Conservation (phyloP, 2,797 vertebrate species). For the Dicrostonyx torquatus region DNA sequence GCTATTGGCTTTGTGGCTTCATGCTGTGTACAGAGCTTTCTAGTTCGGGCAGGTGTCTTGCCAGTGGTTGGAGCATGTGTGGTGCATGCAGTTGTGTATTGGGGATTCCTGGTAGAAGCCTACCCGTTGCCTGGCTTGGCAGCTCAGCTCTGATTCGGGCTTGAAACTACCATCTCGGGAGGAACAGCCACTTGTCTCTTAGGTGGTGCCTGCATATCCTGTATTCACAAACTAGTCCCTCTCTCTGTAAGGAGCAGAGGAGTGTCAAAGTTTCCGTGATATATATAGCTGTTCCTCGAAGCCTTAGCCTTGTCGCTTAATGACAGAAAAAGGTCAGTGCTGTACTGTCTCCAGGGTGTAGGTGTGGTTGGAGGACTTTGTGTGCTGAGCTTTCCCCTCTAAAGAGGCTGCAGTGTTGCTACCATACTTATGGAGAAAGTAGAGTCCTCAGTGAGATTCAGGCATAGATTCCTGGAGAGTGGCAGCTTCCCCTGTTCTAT, state of each 20-base stretch:
- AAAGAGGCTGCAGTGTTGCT: too few species aligned
- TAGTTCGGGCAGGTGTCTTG: background rate
- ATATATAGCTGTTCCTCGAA: background rate
- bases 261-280: background rate
- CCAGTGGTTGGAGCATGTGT: background rate
- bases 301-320: background rate
- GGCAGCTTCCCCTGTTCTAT: too few species aligned
- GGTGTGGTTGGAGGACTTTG: background rate
- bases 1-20: background rate
- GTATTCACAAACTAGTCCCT: background rate
- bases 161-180: background rate
- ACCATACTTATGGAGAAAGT: background rate
- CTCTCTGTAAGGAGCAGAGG: background rate
- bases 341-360: background rate
- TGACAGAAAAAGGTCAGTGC: background rate
- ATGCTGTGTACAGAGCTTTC: background rate
- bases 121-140: background rate
- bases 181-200: accelerated
- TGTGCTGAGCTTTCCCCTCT: too few species aligned
- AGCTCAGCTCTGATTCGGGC: background rate
- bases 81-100: accelerated
- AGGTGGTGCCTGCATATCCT: background rate
- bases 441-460: background rate
- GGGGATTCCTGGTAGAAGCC: background rate
- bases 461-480: background rate